Base-by-base conservation (phyloP, 92 coral and sea anemone species). In the Epizoanthus rinbou region DNA sequence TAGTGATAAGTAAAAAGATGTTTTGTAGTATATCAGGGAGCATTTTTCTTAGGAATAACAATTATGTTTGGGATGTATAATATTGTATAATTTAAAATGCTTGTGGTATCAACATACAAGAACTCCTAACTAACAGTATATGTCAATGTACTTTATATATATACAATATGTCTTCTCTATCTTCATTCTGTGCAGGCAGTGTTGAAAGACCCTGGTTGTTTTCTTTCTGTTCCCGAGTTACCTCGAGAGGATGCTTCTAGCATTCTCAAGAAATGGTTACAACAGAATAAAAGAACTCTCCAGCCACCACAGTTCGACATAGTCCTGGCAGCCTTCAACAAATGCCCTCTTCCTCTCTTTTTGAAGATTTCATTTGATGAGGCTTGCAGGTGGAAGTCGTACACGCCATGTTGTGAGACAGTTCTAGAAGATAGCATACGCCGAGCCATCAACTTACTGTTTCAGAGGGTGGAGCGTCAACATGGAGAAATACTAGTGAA, bases 331-430 rank as follows among this genome's bases (percentile, higher is more conserved):
- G 98, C 98, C 28, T 87, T 91, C 47, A 63, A 53, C 75, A 85
- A 89, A 76, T 93, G 98, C 17, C 89, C 93, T 43, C 86, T 93
- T 31, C 98, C 98, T 53, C 74, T 93, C 89, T 93, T 91, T 87
- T 90, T 93, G 6, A 93, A 89, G 88, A 86, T 93, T 58, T 91
- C 98, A n/a, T 93, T 91, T 53, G 92, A 91, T 18, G 98, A 93
- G 73, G 91, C 95, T 5, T 79, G 94, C 41, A 69, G 63, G 1
- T 93, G 98, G 98, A 86, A 87, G 22, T 93, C 98, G 15, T 93
- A 88, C 76, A 86, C 88, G 58, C 41, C 88, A 28, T 45, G 83
- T 57, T 87, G 71, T 21, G 89, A 91, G 39, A 86, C 92, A 6
- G 76, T 88, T 17, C 67, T 93, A 58, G 89, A 89, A 72, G 79